These are phyloP conservation scores for Conger conger DNA, from an alignment of 2,113 vertebrate species.

Conservation along the genomic window DNA sequence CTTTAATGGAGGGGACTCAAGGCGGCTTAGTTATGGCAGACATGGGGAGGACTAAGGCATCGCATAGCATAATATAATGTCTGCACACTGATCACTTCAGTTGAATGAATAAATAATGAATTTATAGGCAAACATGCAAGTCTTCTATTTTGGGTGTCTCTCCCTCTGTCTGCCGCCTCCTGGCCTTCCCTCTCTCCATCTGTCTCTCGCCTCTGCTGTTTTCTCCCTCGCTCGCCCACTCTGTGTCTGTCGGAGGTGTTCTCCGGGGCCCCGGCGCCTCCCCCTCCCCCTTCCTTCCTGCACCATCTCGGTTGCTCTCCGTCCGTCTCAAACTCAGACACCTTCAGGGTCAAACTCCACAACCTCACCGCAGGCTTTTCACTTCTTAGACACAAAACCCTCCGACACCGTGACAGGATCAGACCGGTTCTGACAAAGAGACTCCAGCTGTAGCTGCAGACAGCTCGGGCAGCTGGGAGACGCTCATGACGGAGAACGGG, in stretches of 20 bases:
- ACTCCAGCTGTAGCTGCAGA: neutral
- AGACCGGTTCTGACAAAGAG: neutral
- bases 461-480: neutral
- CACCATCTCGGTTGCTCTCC: constrained; percentile 21
- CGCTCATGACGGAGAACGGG: neutral
- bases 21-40: neutral
- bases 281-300: neutral
- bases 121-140: constrained; percentile 11
- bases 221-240: constrained; percentile 8
- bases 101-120: constrained; percentile 14
- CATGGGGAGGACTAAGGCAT: neutral
- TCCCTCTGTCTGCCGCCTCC: neutral
- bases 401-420: neutral
- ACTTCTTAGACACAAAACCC: neutral
- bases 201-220: neutral
- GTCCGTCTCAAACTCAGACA: constrained; percentile 28
- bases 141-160: constrained; percentile 27
- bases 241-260: neutral
- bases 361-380: neutral
- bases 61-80: constrained; percentile 7
- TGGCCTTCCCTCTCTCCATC: neutral
- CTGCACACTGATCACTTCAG: neutral
- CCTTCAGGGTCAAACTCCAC: constrained; percentile 23
- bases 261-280: neutral
- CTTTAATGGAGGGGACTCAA: neutral